Percentiles rank a stretch among this genome's conserved stretches.
Evolutionary conservation across 23 tunicate species (phyloP).

Genomic region (Phallusia fumigata): DNA sequence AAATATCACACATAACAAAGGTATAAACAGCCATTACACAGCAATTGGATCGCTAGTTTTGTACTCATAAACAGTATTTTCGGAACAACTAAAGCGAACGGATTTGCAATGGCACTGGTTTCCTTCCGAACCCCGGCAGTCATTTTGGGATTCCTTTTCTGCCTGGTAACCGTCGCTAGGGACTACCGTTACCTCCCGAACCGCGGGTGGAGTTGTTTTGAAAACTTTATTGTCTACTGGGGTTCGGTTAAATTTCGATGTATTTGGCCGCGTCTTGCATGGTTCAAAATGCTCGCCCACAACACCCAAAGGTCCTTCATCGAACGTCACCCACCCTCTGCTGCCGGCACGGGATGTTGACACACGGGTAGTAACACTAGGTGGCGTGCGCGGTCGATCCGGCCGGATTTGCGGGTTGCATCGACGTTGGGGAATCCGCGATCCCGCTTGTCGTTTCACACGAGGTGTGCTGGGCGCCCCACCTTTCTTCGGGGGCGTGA

Average conservation of each 20-base stretch:
- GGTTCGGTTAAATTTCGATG: neutral
- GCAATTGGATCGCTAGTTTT: neutral
- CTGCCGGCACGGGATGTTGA: neutral
- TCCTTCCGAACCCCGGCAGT: neutral
- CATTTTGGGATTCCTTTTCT: neutral
- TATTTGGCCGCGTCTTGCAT: neutral
- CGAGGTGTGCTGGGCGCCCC: neutral
- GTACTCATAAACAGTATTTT: conserved; percentile 1
- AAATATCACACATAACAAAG: too few relatives aligned
- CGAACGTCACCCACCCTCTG: neutral
- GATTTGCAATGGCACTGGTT: neutral
- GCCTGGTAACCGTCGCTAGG: neutral
- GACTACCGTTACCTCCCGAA: neutral
- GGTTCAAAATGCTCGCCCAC: neutral
- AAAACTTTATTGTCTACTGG: neutral
- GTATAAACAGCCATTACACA: neutral
- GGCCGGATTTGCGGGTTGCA: neutral
- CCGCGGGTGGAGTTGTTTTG: neutral
- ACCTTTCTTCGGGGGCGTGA: neutral
- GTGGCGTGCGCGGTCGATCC: conserved; percentile 3
- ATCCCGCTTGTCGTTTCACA: neutral
- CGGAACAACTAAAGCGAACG: neutral
- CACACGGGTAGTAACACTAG: neutral
- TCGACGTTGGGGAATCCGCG: neutral
- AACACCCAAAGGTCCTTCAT: conserved; percentile 2